A percentile compares a stretch with the other conserved stretches of the same genome.
phyloP scores from a whole-genome alignment of 2,113 vertebrate species.

The Camelus dromedarius region DNA sequence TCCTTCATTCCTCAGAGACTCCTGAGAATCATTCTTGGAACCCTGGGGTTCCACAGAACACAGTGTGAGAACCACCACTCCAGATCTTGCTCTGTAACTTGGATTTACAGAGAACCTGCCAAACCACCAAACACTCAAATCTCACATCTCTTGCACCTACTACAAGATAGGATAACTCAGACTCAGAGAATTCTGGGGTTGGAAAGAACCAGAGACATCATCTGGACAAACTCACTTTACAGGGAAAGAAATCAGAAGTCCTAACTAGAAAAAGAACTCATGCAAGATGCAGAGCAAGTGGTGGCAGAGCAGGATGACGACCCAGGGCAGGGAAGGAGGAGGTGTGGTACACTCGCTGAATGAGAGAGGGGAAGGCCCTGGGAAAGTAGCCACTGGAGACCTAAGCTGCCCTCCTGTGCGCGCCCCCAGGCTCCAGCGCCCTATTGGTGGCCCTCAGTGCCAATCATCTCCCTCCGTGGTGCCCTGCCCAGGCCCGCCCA shows the following conservation, averaged over 20 bases:
- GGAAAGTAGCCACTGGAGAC: neutral
- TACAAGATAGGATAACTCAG: neutral
- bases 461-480: neutral
- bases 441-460: rapidly evolving
- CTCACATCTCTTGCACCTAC: neutral
- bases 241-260: neutral
- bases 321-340: neutral
- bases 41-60: neutral
- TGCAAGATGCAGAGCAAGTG: neutral
- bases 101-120: neutral
- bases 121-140: neutral
- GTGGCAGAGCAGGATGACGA: neutral
- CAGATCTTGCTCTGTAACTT: neutral
- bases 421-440: neutral
- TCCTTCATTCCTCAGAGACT: neutral
- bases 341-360: neutral
- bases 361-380: neutral
- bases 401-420: neutral
- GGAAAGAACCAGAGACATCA: neutral
- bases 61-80: neutral
- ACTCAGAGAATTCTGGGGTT: neutral
- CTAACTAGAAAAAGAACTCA: neutral
- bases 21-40: neutral
- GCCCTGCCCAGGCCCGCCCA: neutral
- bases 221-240: neutral